Percentiles rank a stretch among this genome's conserved stretches.
These are phyloP conservation scores for Sebastolobus altivelis DNA, from an alignment of 2,797 vertebrate genomes.

Conservation along the genomic window DNA sequence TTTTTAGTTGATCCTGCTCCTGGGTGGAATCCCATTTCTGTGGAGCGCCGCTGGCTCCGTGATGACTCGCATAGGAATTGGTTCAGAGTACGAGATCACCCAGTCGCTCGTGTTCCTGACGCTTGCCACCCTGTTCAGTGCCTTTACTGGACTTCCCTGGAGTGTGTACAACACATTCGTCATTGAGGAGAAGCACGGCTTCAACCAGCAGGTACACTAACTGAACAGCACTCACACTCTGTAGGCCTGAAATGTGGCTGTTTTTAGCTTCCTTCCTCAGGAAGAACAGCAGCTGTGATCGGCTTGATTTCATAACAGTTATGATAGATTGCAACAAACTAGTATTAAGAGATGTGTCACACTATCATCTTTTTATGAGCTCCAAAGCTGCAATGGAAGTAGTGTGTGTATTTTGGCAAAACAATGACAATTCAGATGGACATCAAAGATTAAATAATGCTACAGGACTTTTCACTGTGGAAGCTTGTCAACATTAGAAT, in stretches of 20 bases:
- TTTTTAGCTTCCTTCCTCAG: neutral
- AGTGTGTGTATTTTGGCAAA: neutral
- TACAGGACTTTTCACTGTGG: neutral
- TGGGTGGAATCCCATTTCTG: constrained; percentile 96
- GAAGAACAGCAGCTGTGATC: neutral
- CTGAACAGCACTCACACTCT: neutral
- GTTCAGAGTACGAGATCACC: constrained; percentile 93
- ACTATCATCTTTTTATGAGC: neutral
- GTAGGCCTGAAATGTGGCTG: neutral
- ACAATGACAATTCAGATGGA: neutral
- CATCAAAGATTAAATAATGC: neutral
- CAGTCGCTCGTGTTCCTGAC: constrained; percentile 94
- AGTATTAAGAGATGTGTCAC: neutral
- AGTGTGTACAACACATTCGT: constrained; percentile 97
- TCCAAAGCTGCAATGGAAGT: neutral
- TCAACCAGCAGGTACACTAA: constrained; percentile 94
- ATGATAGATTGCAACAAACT: too few relatives aligned
- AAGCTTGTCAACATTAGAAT: too few relatives aligned
- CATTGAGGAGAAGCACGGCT: constrained; percentile 98
- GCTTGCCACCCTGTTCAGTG: constrained; percentile 95
- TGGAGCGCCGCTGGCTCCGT: constrained; percentile 91
- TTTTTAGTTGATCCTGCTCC: constrained; percentile 92
- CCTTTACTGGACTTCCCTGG: constrained; percentile 96
- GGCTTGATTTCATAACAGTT: neutral
- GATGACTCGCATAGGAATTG: constrained; percentile 88